A percentile compares a stretch with the other conserved stretches of the same genome.
Conservation (phyloP, 2,113 vertebrate species). For the Lutjanus erythropterus region DNA sequence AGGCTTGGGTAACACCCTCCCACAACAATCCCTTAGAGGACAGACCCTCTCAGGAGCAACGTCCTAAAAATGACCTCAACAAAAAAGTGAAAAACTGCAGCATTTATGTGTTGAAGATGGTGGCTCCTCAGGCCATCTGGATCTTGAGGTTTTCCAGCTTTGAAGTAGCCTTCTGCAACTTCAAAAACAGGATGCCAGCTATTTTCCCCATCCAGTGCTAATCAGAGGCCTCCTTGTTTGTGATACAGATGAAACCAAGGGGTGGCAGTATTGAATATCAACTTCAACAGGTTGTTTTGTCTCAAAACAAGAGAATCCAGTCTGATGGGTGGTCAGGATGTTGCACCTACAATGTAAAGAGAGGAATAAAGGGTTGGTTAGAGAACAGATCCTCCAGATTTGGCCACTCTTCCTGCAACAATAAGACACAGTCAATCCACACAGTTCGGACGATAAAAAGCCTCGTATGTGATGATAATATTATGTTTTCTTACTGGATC, state of each 20-base stretch:
- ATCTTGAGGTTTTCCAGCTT: neutral
- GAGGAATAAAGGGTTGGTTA: conserved; percentile 8
- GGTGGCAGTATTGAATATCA: neutral
- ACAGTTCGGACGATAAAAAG: neutral
- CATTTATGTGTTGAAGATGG: neutral
- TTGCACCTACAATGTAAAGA: conserved; percentile 38
- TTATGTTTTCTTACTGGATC: neutral
- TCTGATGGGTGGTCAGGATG: conserved; percentile 1
- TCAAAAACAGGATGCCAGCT: neutral
- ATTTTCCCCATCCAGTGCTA: neutral
- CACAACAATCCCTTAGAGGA: conserved; percentile 28
- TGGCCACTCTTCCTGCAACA: neutral
- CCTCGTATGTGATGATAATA: neutral
- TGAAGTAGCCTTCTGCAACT: neutral
- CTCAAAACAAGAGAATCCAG: neutral
- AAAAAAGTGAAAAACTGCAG: neutral
- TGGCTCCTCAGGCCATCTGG: neutral
- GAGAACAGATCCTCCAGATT: neutral
- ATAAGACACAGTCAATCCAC: neutral
- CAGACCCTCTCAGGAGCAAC: conserved; percentile 8
- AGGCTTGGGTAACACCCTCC: conserved; percentile 49
- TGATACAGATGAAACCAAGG: neutral
- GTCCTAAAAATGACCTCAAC: neutral
- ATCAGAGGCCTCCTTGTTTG: neutral
- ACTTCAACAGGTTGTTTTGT: neutral